Base-by-base conservation (phyloP, 2,888 invertebrate genomes). In the Drosophila barbarae region DNA sequence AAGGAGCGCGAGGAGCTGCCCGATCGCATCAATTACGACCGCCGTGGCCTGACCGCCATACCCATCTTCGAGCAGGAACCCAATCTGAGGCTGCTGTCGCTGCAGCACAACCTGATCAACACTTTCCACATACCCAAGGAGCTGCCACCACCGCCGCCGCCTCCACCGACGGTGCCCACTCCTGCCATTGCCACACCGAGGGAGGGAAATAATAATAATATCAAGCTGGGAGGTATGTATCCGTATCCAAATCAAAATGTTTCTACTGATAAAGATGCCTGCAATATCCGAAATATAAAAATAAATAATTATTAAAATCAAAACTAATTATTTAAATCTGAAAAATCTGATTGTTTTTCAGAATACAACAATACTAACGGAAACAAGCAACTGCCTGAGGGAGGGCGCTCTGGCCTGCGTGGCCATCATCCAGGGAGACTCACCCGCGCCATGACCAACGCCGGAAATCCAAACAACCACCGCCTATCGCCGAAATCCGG, bases 61-160 rank as follows among this genome's bases (percentile, higher is more conserved):
- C 97, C 97, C 0, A 87, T 89, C 32, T 93, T 97, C 78, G 93
- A 95, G 69, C 95, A 94, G 54, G 96, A 96, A 86, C 93, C 94
- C 21, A 94, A 93, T 72, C 90, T 97, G 61, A 92, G 96, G 57
- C 91, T 98, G 68, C 90, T 98, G 73, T 98, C 98, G 46, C 91
- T 98, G 67, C 98, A 98, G 88, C 97, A 98, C 90, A 98, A 98
- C 91, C 92, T 96, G 84, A 94, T 98, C 68, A 94, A 90, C 77
- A 87, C 88, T 9, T 89, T 90, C 57, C 89, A 90, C 78, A 88
- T 90, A 84, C 90, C 90, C 63, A 87, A 86, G 70, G 86, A 86
- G 44, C 66, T 69, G 66, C 71, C 74, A 34, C 60, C 61, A 44
- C 63, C 72, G 7, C 54, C 71, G 12, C 54, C 68, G 21, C 59